These are phyloP conservation scores for Diplolepis rosae DNA, from an alignment of 2,888 invertebrate genomes.

Conservation along the genomic window DNA sequence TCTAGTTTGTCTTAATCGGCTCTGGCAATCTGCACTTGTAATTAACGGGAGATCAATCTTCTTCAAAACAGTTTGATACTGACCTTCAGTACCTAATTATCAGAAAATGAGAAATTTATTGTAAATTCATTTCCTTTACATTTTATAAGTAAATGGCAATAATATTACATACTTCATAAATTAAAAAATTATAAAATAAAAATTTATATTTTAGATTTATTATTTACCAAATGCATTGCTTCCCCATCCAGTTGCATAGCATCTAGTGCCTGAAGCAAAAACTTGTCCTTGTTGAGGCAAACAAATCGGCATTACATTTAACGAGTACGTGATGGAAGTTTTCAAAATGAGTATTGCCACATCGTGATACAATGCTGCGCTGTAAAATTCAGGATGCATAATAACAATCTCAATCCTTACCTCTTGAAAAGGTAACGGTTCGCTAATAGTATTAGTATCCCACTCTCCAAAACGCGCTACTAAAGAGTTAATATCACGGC, in stretches of 20 bases:
- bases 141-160: too few species aligned
- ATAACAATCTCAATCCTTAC: constrained; percentile 77
- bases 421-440: constrained; percentile 82
- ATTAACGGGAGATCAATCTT: constrained; percentile 85
- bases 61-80: constrained; percentile 79
- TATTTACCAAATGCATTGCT: constrained; percentile 80
- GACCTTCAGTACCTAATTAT: constrained; percentile 69
- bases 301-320: constrained; percentile 83
- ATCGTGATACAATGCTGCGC: constrained; percentile 83
- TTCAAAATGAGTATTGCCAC: constrained; percentile 83
- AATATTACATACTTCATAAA: too few species aligned
- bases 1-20: constrained; percentile 79
- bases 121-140: too few species aligned
- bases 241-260: constrained; percentile 86
- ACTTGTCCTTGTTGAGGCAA: constrained; percentile 76
- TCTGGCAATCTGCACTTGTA: constrained; percentile 78
- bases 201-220: too few species aligned
- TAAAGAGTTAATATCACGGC: constrained; percentile 67
- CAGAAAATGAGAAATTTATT: too few species aligned
- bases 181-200: too few species aligned
- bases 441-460: constrained; percentile 83
- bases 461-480: constrained; percentile 84
- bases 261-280: constrained; percentile 75
- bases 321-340: constrained; percentile 77
- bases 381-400: constrained; percentile 80